Evolutionary conservation across 2,888 invertebrate species (phyloP).

Genomic region (Rhamnusium bicolor): DNA sequence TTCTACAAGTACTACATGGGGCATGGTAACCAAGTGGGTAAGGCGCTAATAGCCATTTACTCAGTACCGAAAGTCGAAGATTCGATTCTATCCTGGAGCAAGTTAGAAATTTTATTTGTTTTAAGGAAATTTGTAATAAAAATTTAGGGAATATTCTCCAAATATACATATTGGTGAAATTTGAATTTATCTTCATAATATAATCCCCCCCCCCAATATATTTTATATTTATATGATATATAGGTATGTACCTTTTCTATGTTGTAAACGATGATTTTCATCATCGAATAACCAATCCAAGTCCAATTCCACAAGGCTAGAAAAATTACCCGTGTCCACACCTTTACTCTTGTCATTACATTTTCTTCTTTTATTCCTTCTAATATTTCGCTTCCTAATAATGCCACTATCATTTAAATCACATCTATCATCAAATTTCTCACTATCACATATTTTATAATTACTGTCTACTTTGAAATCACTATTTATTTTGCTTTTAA

Average conservation of each 20-base stretch:
- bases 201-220: too few relatives aligned
- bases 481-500: slow-evolving; percentile 28
- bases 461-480: slow-evolving; percentile 43
- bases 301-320: slow-evolving; percentile 74
- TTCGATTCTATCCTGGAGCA: too few relatives aligned
- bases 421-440: slow-evolving; percentile 65
- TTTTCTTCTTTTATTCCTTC: slow-evolving; percentile 60
- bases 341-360: slow-evolving; percentile 54
- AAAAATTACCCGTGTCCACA: slow-evolving; percentile 61
- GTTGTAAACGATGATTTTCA: slow-evolving; percentile 59
- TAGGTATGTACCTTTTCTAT: slow-evolving; percentile 54
- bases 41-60: too few relatives aligned
- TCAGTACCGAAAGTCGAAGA: too few relatives aligned
- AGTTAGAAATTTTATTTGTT: too few relatives aligned
- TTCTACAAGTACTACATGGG: too few relatives aligned
- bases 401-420: slow-evolving; percentile 38
- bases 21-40: too few relatives aligned
- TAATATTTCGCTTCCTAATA: slow-evolving; percentile 58
- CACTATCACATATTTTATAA: slow-evolving; percentile 66
- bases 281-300: slow-evolving; percentile 78
- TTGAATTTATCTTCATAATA: too few relatives aligned
- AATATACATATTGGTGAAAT: too few relatives aligned
- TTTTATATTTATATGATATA: too few relatives aligned
- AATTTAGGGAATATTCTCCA: too few relatives aligned
- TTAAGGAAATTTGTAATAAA: too few relatives aligned